Evolutionary conservation across 2,888 invertebrate genomes (phyloP).

Genomic region (Tridacna gigas): DNA sequence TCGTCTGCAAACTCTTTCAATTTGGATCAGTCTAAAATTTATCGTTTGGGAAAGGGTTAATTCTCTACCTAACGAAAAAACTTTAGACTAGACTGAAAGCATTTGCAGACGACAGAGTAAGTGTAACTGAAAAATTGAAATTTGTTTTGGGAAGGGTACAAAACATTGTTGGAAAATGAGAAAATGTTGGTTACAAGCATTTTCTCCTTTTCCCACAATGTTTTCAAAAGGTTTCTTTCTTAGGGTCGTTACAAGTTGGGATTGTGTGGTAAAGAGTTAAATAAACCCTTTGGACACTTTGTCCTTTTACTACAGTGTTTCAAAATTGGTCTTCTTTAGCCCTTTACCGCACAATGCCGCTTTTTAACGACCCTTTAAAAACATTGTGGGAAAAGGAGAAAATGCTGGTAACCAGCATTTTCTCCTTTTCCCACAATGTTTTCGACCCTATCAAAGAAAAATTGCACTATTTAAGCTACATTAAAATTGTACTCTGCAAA

Average conservation of each 20-base stretch:
- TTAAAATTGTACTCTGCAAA: too few relatives aligned
- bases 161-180: background rate
- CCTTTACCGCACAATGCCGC: background rate
- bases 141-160: background rate
- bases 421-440: background rate
- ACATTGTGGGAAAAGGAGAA: background rate
- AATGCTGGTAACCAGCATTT: background rate
- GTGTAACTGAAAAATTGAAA: too few relatives aligned
- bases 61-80: too few relatives aligned
- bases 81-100: too few relatives aligned
- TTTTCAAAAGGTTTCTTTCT: background rate
- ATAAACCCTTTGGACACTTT: too few relatives aligned
- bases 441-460: background rate
- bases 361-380: background rate
- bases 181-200: background rate
- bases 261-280: background rate
- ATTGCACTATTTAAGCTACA: background rate
- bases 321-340: background rate
- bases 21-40: too few relatives aligned
- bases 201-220: background rate
- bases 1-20: too few relatives aligned
- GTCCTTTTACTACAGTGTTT: background rate
- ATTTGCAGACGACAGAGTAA: too few relatives aligned
- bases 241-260: background rate
- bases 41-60: too few relatives aligned